phyloP scores from a whole-genome alignment of 2,888 invertebrate genomes.

The Anagyrus pseudococci region DNA sequence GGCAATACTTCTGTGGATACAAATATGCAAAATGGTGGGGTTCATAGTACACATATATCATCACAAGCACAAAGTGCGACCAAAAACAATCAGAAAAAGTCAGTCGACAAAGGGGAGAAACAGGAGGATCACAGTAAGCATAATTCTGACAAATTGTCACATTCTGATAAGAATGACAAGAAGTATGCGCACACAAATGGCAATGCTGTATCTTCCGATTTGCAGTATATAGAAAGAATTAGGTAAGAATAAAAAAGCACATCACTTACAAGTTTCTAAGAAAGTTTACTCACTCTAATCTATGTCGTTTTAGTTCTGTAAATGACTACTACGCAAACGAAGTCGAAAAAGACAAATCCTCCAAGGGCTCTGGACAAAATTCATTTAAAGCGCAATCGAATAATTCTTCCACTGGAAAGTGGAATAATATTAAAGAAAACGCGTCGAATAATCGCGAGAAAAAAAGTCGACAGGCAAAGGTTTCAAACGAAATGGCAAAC shows the following conservation, averaged over 20 bases:
- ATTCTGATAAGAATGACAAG: conserved; percentile 58
- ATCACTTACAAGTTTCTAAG: background rate
- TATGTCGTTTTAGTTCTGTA: conserved; percentile 54
- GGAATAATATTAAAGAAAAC: conserved; percentile 60
- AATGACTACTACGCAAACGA: conserved; percentile 64
- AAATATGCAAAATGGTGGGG: conserved; percentile 56
- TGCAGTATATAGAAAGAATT: conserved; percentile 64
- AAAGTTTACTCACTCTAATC: background rate
- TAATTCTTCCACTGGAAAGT: conserved; percentile 55
- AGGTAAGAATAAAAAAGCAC: conserved; percentile 49
- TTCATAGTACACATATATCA: conserved; percentile 53
- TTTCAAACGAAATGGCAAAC: conserved; percentile 55
- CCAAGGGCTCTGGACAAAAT: conserved; percentile 55
- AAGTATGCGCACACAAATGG: conserved; percentile 62
- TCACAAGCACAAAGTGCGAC: conserved; percentile 55
- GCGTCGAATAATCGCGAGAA: conserved; percentile 58
- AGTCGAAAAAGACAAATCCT: conserved; percentile 62
- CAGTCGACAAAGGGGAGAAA: conserved; percentile 63
- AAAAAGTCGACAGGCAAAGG: conserved; percentile 59
- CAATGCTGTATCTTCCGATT: conserved; percentile 58
- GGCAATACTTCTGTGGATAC: conserved; percentile 45
- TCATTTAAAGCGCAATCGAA: conserved; percentile 59
- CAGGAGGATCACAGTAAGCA: conserved; percentile 57
- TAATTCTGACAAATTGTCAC: conserved; percentile 52
- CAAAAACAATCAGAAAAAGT: conserved; percentile 67